phyloP scores from a whole-genome alignment of 2,797 vertebrate genomes.

The Hylomyscus alleni region DNA sequence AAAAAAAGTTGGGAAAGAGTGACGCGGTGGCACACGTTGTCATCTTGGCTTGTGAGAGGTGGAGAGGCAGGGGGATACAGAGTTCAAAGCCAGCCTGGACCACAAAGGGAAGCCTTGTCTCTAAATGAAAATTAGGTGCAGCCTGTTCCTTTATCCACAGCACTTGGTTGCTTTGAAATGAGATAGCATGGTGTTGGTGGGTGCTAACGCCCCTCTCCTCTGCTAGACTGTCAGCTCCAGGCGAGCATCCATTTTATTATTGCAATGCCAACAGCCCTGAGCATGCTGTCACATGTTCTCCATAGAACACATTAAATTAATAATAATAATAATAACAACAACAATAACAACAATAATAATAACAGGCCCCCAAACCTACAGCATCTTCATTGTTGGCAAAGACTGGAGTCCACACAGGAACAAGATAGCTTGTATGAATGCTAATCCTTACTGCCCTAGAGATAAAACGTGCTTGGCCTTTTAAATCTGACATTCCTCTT shows the following conservation, averaged over 20 bases:
- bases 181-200: background rate
- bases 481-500: background rate
- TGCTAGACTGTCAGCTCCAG: background rate
- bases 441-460: background rate
- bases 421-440: background rate
- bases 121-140: background rate
- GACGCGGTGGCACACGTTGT: no score
- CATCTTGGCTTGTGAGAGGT: background rate
- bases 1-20: background rate
- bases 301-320: background rate
- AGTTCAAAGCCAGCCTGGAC: background rate
- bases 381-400: background rate
- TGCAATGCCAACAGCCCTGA: background rate
- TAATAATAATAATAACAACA: no score
- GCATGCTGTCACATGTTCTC: background rate
- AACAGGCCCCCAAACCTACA: background rate
- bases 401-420: background rate
- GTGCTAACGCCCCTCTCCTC: background rate
- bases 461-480: slow-evolving; percentile 3
- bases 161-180: background rate
- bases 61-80: background rate
- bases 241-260: background rate
- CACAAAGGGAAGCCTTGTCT: background rate
- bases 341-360: background rate
- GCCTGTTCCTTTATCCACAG: background rate